Conservation (phyloP, 2,113 vertebrate genomes). For the Diadophis punctatus region DNA sequence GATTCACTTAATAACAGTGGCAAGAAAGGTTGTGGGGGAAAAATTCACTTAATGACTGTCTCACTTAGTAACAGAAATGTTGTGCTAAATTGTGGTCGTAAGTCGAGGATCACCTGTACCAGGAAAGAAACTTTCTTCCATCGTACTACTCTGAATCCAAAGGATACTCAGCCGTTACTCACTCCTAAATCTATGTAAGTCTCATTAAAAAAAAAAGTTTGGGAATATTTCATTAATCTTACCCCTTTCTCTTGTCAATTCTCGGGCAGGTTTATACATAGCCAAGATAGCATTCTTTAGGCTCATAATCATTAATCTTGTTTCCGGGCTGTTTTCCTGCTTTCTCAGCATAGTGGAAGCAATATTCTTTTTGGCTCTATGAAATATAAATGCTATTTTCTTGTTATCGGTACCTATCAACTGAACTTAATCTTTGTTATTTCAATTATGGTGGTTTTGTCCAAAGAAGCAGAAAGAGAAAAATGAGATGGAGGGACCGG, state of each 20-base stretch:
- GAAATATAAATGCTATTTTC: slow-evolving; percentile 47
- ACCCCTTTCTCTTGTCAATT: slow-evolving; percentile 40
- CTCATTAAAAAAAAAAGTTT: slow-evolving; percentile 43
- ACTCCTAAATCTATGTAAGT: slow-evolving; percentile 20
- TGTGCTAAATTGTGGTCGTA: background rate
- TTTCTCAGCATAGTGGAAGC: slow-evolving; percentile 53
- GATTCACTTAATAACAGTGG: no score
- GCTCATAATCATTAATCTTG: slow-evolving; percentile 44
- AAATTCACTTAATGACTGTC: background rate
- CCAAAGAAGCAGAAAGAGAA: background rate
- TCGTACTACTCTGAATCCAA: slow-evolving; percentile 23
- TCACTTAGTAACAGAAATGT: background rate
- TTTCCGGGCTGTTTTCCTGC: slow-evolving; percentile 44
- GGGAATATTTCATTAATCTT: slow-evolving; percentile 52
- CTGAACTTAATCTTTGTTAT: slow-evolving; percentile 30
- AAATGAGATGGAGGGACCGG: background rate
- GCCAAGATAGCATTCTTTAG: slow-evolving; percentile 45
- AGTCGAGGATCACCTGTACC: background rate
- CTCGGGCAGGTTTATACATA: slow-evolving; percentile 29
- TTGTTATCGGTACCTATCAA: slow-evolving; percentile 40
- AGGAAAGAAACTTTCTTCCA: background rate
- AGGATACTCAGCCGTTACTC: slow-evolving; percentile 1
- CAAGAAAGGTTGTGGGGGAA: background rate
- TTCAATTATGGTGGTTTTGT: background rate
- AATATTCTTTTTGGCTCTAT: slow-evolving; percentile 37